Evolutionary conservation across 2,797 vertebrate genomes (phyloP), one percentile per base, ranked within the genome.

Genomic region (Scomberomorus guttatus): DNA sequence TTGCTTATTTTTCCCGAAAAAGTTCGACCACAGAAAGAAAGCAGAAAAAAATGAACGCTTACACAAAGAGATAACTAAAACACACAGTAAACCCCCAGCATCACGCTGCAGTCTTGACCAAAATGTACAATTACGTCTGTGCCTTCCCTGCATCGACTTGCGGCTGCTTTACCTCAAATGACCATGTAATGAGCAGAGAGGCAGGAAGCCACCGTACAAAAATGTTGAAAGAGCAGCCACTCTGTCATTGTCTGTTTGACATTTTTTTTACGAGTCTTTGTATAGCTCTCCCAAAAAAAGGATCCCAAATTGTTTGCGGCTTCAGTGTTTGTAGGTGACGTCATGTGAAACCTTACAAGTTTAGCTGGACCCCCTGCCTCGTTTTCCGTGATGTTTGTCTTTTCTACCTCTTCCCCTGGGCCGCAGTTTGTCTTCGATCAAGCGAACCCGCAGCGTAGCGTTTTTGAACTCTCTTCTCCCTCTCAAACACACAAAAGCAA

Each of bases 141-240:
- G 82, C 85, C 86, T 86, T 84, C 59, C 32, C 81, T 87, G 69
- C 80, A 77, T 84, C 82, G 50, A 70, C 83, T 83, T 73, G 70
- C 7, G 81, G 85, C 79, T 11, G 67, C 81, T 84, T 91, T 71
- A 92, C 93, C 93, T 93, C 91, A 94, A 92, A 93, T 92, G 87
- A 93, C 93, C 85, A 90, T 80, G 85, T 90, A 82, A 92, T 63
- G 60, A 77, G 77, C 71, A 75, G 62, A 71, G 72, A 82, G 76
- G 83, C 86, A 87, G 88, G 85, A 87, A 87, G 88, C 77, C 67
- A 75, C 81, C 72, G 44, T 75, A 74, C 79, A 89, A 87, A 90
- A 89, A 89, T 77, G 81, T 69, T 76, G 51, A 82, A 71, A 79
- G 64, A 81, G 57, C 54, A 81, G 82, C 79, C 62, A 81, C 84